Evolutionary conservation across 2,113 vertebrate genomes (phyloP), one percentile per base, ranked within the genome.

Genomic region (Balaeniceps rex): DNA sequence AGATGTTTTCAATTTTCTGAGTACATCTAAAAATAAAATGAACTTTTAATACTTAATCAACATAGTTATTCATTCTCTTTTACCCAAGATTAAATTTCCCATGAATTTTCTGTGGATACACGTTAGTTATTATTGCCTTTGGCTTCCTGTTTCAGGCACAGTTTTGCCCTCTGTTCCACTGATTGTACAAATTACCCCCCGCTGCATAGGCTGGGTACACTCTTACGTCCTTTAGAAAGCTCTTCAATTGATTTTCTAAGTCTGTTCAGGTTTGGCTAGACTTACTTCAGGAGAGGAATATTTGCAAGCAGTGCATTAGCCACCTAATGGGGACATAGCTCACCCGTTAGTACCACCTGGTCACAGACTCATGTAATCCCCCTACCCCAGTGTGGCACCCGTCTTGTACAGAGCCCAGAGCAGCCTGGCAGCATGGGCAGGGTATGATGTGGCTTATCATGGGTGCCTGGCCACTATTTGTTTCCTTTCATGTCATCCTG

Each of bases 21-120:
- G 96, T 95, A 95, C 85, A 94, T 96, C 96, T 96, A 96, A 97
- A 97, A 96, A 96, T 96, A 97, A 96, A 95, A 94, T 13, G 92
- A 94, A 96, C 96, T 95, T 97, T 95, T 96, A 96, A 93, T 97
- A 96, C 96, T 97, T 96, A 97, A 96, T 96, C 96, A 97, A 96
- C 96, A 88, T 46, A 90, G 92, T 90, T 96, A 96, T 94, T 96
- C 93, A 90, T 93, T 96, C 66, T 90, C 82, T 94, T 96, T 95
- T 83, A 88, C 93, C 85, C 78, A 94, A 90, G 87, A 95, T 77
- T 65, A 97, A 93, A 94, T 91, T 91, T 76, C 61, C 84, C 89
- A 93, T 95, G 40, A 90, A 92, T 95, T 93, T 96, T 96, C 96
- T 93, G 96, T 96, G 87, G 82, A 85, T 94, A 76, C 70, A 83